Evolutionary conservation across 1,140 invertebrate genomes (phyloP).

Genomic region (Pteromalus puparum): DNA sequence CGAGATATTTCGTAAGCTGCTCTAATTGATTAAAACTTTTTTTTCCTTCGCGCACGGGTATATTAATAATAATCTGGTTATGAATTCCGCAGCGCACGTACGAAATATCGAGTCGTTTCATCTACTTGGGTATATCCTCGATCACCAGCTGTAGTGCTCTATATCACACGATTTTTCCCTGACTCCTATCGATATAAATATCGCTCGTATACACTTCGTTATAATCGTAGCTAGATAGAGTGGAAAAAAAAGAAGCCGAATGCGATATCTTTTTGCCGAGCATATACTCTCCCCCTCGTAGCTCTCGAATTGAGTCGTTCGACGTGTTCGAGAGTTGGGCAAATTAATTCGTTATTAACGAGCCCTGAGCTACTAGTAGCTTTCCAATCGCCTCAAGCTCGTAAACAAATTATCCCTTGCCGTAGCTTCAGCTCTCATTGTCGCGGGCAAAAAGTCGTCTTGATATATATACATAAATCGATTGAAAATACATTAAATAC

Average conservation of each 20-base stretch:
- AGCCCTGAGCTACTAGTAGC: background rate
- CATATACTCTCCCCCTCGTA: background rate
- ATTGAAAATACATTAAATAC: background rate
- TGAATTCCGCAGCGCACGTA: background rate
- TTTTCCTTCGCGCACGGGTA: background rate
- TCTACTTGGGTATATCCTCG: background rate
- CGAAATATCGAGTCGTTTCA: conserved; percentile 2
- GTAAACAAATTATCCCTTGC: conserved; percentile 14
- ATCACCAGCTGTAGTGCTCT: background rate
- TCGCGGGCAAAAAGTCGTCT: background rate
- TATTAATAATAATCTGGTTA: background rate
- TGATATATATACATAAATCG: background rate
- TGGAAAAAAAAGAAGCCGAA: background rate
- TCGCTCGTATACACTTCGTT: background rate
- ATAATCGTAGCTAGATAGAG: background rate
- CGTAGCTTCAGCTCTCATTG: background rate
- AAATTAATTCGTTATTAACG: conserved; percentile 15
- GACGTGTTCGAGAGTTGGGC: background rate
- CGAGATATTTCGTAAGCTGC: background rate
- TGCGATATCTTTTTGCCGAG: background rate
- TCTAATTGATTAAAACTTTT: background rate
- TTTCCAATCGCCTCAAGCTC: background rate
- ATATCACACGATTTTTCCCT: background rate
- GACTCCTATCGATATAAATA: conserved; percentile 9
- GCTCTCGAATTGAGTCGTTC: background rate